Percentiles rank a stretch among this genome's conserved stretches.
Evolutionary conservation across 2,888 invertebrate species (phyloP).

Genomic region (Campoletis raptor): DNA sequence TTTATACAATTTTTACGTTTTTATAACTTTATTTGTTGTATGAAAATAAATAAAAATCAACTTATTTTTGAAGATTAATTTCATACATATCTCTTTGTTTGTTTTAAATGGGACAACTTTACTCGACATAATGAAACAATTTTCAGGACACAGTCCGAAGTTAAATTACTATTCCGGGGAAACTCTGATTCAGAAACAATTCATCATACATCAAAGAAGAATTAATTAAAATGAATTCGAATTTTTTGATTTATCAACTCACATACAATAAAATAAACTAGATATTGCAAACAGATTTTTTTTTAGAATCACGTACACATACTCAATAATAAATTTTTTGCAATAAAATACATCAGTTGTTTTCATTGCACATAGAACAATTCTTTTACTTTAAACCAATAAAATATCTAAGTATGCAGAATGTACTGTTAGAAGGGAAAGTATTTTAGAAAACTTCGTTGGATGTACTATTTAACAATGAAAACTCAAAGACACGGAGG

Average conservation of each 20-base stretch:
- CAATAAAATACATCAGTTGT: too few species aligned
- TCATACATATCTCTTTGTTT: background rate
- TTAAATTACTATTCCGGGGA: too few species aligned
- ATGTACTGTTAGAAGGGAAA: background rate
- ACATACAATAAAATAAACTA: background rate
- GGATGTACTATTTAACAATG: constrained; percentile 21
- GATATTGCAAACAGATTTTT: background rate
- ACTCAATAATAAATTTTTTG: background rate
- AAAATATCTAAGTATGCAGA: background rate
- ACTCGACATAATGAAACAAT: background rate
- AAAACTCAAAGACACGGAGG: constrained; percentile 27
- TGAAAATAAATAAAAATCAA: background rate
- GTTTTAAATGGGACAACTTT: background rate
- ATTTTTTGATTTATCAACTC: background rate
- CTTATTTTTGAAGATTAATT: background rate
- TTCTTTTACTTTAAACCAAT: background rate
- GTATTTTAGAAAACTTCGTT: background rate
- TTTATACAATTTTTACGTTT: background rate
- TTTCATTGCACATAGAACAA: too few species aligned
- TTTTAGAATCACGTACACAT: background rate
- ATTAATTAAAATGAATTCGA: too few species aligned
- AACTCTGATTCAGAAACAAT: too few species aligned
- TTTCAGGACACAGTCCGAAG: background rate
- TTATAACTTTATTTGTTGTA: background rate
- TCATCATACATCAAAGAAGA: too few species aligned